phyloP scores from a whole-genome alignment of 2,888 invertebrate species.

The Miltochrista miniata region DNA sequence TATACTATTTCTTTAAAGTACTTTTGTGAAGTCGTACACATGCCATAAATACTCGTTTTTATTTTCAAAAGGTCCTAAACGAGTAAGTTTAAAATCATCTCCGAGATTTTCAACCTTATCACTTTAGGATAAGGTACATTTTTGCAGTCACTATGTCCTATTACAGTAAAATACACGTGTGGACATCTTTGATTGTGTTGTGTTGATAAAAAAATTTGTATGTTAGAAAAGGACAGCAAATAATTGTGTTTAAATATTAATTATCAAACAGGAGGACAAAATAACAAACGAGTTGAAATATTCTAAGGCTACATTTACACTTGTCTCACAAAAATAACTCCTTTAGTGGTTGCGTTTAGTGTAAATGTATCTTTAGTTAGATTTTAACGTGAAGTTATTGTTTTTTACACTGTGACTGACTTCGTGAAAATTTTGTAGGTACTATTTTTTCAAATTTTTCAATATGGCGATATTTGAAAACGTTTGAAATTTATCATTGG shows the following conservation, averaged over 20 bases:
- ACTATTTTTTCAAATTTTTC: slow-evolving; percentile 15
- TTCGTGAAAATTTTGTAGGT: slow-evolving; percentile 32
- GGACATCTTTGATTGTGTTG: no score
- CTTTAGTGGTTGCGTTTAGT: slow-evolving; percentile 1
- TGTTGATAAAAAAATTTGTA: no score
- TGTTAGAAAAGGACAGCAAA: slow-evolving; percentile 16
- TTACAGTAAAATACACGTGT: no score
- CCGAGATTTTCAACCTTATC: no score
- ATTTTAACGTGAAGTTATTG: slow-evolving; percentile 17
- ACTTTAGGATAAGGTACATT: no score
- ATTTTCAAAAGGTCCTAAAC: no score
- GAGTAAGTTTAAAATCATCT: no score
- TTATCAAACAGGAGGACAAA: slow-evolving; percentile 24
- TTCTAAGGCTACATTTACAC: slow-evolving; percentile 12
- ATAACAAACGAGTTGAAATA: slow-evolving; percentile 20
- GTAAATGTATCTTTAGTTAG: slow-evolving; percentile 15
- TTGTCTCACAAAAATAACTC: slow-evolving; percentile 3
- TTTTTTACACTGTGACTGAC: slow-evolving; percentile 29
- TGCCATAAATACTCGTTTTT: no score
- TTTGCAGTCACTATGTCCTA: no score
- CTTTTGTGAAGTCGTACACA: no score
- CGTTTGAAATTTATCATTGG: no score
- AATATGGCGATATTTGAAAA: slow-evolving; percentile 16
- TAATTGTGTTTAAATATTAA: slow-evolving; percentile 17
- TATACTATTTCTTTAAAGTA: no score